Base-by-base conservation (phyloP, 2,888 invertebrate species). In the Spisula solida region DNA sequence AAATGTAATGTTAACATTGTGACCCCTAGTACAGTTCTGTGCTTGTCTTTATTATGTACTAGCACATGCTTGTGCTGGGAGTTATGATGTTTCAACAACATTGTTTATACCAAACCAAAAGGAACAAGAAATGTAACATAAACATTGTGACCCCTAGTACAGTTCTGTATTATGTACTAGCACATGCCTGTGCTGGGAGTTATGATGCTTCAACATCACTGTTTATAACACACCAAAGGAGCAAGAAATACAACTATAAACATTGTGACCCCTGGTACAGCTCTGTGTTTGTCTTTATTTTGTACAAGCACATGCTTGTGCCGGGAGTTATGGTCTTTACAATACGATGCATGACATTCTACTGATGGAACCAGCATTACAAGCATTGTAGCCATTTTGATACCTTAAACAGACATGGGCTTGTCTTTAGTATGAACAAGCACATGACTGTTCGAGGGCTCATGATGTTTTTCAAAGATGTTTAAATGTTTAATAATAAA, bases 381-480 rank as follows among this genome's bases (percentile, higher is more conserved):
- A 83, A 4, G 0, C n/a, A n/a, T n/a, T n/a, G 41, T n/a, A 1
- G 41, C 31, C 47, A 55, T 34, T 14, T 25, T 78, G 85, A 25
- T n/a, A 29, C 56, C 80, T 85, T 41, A 55, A 31, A 47, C 16
- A 55, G 55, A 31, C 55, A 18, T 81, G 81, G 55, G 79, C 51
- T 85, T 56, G 31, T 55, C 29, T 55, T 6, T 20, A 29, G 6
- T 0, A 66, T 34, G 25, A 87, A 41, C 41, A 25, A 89, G 86
- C 86, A 89, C 86, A 89, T 89, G 87, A 18, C 86, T 86, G 82
- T 82, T 55, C 87, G 55, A 41, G 87, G 87, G 31, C 2, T 41
- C 2, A 55, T 5, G 25, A 14, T 51, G 12, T 55, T 5, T 55
- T 51, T 82, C 25, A 4, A 2, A 82, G 2, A 8, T 55, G 34